These are phyloP conservation scores for Halcyon smyrnensis DNA, from an alignment of 2,797 vertebrate genomes.

Conservation along the genomic window DNA sequence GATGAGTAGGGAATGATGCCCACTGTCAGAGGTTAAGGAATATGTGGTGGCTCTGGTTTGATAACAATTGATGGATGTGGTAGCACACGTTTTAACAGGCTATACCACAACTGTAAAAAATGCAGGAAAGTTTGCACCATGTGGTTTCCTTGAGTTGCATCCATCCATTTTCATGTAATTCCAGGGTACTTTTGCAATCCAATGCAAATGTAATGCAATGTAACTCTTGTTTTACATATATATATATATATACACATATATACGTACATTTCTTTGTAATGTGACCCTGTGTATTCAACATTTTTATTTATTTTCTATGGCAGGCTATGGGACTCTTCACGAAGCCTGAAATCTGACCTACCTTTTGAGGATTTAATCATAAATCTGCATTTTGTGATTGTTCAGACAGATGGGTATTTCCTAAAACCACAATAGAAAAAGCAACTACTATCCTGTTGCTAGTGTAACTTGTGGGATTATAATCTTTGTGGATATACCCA, in stretches of 20 bases:
- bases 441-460: neutral
- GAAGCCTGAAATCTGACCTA: neutral
- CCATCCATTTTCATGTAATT: neutral
- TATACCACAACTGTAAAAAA: neutral
- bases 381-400: neutral
- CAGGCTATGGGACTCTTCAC: neutral
- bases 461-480: neutral
- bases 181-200: neutral
- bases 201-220: neutral
- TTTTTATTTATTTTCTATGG: neutral
- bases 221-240: neutral
- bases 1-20: neutral
- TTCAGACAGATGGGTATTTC: neutral
- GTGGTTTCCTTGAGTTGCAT: neutral
- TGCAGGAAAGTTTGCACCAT: neutral
- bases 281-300: neutral
- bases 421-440: neutral
- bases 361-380: neutral
- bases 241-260: neutral
- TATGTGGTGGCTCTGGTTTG: neutral
- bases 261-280: neutral
- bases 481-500: neutral
- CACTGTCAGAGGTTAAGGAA: neutral
- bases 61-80: neutral
- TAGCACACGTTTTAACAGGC: neutral